Conservation (phyloP, 2,797 vertebrate species). For the Cottoperca gobio region DNA sequence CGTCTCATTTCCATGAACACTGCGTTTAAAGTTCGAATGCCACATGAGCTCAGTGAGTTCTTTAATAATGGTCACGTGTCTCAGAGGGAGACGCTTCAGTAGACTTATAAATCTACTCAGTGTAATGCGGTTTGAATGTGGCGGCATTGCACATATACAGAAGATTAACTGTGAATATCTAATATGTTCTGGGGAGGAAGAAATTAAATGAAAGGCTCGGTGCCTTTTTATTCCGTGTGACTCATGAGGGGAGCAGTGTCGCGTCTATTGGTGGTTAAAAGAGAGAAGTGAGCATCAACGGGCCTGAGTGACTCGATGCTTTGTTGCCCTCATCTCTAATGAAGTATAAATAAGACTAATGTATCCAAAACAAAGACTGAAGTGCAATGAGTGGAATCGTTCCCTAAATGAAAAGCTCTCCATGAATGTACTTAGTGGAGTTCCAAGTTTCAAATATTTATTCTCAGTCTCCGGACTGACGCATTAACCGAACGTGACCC, state of each 20-base stretch:
- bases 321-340: neutral
- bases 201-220: conserved; percentile 13
- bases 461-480: conserved; percentile 5
- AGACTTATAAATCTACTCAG: conserved; percentile 2
- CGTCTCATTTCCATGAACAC: conserved; percentile 15
- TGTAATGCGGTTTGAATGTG: conserved; percentile 23
- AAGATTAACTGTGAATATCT: conserved; percentile 14
- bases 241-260: neutral
- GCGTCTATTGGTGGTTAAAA: neutral
- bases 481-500: conserved; percentile 29
- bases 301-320: neutral
- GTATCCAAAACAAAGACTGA: neutral
- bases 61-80: conserved; percentile 8
- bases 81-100: neutral
- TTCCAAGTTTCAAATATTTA: conserved; percentile 33
- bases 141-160: neutral
- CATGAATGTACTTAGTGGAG: conserved; percentile 1
- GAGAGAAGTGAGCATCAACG: neutral
- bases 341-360: neutral
- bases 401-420: conserved; percentile 3
- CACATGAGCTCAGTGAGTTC: neutral
- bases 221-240: conserved; percentile 9
- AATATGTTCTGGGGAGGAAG: conserved; percentile 11
- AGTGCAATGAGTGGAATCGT: neutral
- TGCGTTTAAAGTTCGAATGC: conserved; percentile 5